These are phyloP conservation scores for Bufo bufo DNA, from an alignment of 2,113 vertebrate species.

Conservation along the genomic window DNA sequence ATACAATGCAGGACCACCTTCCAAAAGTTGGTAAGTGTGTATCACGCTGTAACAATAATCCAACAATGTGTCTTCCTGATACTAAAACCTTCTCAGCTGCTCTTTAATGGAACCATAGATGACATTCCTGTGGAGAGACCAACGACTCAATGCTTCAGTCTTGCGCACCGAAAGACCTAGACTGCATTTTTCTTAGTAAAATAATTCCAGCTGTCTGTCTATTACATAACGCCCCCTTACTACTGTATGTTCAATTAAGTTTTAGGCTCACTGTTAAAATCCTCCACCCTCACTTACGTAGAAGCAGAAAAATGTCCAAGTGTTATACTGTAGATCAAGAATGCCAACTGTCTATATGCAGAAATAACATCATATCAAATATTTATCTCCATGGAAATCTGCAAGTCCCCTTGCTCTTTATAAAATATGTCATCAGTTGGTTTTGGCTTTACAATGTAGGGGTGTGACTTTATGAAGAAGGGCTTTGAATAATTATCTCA, in stretches of 20 bases:
- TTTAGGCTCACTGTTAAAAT: neutral
- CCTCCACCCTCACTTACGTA: neutral
- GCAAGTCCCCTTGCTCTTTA: neutral
- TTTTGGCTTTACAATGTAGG: no score
- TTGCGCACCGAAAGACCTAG: neutral
- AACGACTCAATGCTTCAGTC: neutral
- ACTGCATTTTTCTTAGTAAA: constrained; percentile 2
- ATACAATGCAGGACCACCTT: neutral
- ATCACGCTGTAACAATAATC: neutral
- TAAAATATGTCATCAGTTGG: no score
- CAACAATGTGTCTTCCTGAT: neutral
- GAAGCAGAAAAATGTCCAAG: neutral
- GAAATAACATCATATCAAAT: neutral
- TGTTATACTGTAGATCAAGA: neutral
- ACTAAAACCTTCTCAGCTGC: constrained; percentile 33
- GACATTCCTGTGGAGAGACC: constrained; percentile 1
- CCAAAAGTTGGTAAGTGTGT: neutral
- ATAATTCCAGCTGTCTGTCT: constrained; percentile 25
- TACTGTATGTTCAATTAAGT: neutral
- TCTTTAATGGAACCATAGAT: constrained; percentile 2
- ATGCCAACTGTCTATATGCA: neutral
- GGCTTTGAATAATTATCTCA: no score
- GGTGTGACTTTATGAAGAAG: no score
- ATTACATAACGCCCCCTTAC: neutral
- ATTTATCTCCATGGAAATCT: neutral